phyloP scores from a whole-genome alignment of 1,140 invertebrate species.

The Hydropsyche tenuis region DNA sequence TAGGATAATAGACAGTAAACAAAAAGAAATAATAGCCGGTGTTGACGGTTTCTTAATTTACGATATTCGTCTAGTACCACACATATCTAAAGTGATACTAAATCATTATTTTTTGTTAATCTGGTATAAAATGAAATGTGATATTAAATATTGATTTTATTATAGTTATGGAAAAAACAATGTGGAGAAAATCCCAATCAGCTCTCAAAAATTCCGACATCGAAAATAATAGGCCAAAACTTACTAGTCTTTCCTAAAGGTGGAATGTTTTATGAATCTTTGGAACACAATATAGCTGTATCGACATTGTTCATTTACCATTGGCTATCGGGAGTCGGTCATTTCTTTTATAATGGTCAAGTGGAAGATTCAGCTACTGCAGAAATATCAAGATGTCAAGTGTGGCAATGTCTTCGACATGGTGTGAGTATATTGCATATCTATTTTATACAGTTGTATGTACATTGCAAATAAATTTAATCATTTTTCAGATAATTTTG shows the following conservation, averaged over 20 bases:
- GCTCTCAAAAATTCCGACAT: constrained; percentile 54
- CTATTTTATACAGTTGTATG: background rate
- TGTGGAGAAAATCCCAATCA: constrained; percentile 58
- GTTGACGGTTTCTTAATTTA: constrained; percentile 78
- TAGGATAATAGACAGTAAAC: constrained; percentile 62
- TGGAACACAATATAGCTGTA: constrained; percentile 71
- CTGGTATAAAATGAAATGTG: background rate
- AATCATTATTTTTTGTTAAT: constrained; percentile 35
- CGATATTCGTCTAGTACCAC: constrained; percentile 66
- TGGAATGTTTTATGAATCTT: constrained; percentile 65
- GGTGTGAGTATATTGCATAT: constrained; percentile 56
- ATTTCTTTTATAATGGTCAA: constrained; percentile 69
- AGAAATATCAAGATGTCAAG: constrained; percentile 74
- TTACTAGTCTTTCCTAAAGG: constrained; percentile 69
- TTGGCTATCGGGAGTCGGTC: constrained; percentile 72
- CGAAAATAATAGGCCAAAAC: constrained; percentile 55
- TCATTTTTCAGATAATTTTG: constrained; percentile 49
- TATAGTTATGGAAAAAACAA: constrained; percentile 62
- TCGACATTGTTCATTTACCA: constrained; percentile 71
- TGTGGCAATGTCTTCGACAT: constrained; percentile 79
- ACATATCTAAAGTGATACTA: constrained; percentile 63
- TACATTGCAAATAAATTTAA: background rate
- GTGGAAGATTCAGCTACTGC: constrained; percentile 79
- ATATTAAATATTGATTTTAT: constrained; percentile 40
- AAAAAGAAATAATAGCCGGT: constrained; percentile 66